Evolutionary conservation across 2,888 invertebrate genomes (phyloP).

Genomic region (Acanthosepion pharaonis): DNA sequence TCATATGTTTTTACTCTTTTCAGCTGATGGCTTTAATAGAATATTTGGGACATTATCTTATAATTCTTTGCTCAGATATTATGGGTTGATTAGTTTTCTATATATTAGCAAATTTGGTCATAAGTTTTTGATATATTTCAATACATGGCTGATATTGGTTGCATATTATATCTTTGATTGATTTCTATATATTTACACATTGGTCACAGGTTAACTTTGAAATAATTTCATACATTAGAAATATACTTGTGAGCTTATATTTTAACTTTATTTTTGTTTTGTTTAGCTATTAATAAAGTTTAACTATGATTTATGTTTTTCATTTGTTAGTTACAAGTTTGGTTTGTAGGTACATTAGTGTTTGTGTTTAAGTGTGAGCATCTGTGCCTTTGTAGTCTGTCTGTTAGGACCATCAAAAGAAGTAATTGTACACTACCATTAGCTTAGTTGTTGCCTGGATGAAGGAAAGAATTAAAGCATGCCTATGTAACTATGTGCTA

Average conservation of each 20-base stretch:
- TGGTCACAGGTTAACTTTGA: not conserved
- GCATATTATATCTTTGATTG: not conserved
- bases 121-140: not conserved
- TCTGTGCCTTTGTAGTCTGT: not conserved
- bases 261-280: not conserved
- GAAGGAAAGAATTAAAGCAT: conserved; percentile 10
- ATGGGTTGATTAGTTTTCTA: not conserved
- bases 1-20: too few relatives aligned
- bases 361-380: not conserved
- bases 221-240: not conserved
- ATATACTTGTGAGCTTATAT: not conserved
- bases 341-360: not conserved
- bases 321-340: not conserved
- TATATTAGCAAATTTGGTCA: not conserved
- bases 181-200: not conserved
- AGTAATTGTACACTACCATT: not conserved
- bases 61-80: not conserved
- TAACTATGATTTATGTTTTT: not conserved
- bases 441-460: not conserved
- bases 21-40: too few relatives aligned
- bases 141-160: not conserved
- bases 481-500: conserved; percentile 22
- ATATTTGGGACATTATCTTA: too few relatives aligned
- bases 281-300: not conserved
- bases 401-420: conserved; percentile 18